Base-by-base conservation (phyloP, 1,140 invertebrate genomes). In the Scaptomyza montana region DNA sequence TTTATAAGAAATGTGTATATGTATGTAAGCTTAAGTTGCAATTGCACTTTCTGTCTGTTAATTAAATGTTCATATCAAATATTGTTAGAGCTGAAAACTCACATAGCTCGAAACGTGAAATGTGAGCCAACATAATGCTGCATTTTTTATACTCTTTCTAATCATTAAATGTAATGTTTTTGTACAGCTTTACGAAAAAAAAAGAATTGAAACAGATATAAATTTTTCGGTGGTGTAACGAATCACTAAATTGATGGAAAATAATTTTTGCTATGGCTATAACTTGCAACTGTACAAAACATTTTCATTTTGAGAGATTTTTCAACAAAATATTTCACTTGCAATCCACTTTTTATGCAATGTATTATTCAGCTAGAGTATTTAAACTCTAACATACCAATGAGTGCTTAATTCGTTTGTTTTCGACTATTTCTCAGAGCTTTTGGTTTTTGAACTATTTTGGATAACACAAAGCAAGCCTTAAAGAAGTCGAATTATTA, bases 1-100 rank as follows among this genome's bases (percentile, higher is more conserved):
- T 10, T 50, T 12, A 33, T 46, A 54, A 12, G n/a, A 30, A 54
- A 45, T 41, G 16, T 50, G 41, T 19, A 39, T 41, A 12, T 36
- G 12, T 43, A 12, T 54, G 50, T 10, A 53, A 41, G 13, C 46
- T 33, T 19, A 49, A 30, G 8, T 56, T 70, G 59, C 51, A 63
- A 12, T 16, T 45, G 60, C 13, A 47, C 6, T 10, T 28, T 33
- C 41, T 49, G 54, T 39, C 43, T 50, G 63, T 67, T 67, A 66
- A 67, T 73, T 62, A 54, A 72, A 59, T 66, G 51, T 50, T n/a
- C 21, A 46, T 3, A 56, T 30, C 9, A 56, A 70, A 70, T 64
- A 64, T 70, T 36, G 21, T 63, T 63, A 36, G 12, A 41, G 10
- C 5, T 43, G 5, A 5, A 56, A 56, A 28, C 9, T 6, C 16